phyloP scores from a whole-genome alignment of 1,140 invertebrate species.

The Conus ventricosus region DNA sequence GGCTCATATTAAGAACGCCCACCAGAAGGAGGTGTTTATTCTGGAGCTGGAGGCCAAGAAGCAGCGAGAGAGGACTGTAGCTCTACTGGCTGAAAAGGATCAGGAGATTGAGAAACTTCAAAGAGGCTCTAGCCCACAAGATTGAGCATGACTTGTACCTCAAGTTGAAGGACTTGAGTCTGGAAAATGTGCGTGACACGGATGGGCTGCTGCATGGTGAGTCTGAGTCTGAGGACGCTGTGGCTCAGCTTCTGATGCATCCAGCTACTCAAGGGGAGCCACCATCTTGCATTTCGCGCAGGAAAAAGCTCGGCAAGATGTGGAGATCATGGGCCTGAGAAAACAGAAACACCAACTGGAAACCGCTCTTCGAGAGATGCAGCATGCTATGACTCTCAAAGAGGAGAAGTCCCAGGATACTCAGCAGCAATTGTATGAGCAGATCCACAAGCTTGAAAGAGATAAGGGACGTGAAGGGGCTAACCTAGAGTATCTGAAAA shows the following conservation, averaged over 20 bases:
- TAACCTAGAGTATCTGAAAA: slow-evolving; percentile 93
- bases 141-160: slow-evolving; percentile 12
- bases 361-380: slow-evolving; percentile 80
- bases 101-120: slow-evolving; percentile 82
- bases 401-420: slow-evolving; percentile 79
- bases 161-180: slow-evolving; percentile 24
- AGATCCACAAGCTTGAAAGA: slow-evolving; percentile 81
- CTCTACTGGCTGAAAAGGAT: slow-evolving; percentile 87
- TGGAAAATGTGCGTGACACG: slow-evolving; percentile 16
- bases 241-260: slow-evolving; percentile 60
- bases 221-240: slow-evolving; percentile 63
- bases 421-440: slow-evolving; percentile 76
- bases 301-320: slow-evolving; percentile 86
- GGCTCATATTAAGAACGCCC: slow-evolving; percentile 76
- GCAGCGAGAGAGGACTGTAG: slow-evolving; percentile 86
- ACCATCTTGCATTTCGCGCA: slow-evolving; percentile 90
- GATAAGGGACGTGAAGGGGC: slow-evolving; percentile 88
- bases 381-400: slow-evolving; percentile 78
- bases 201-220: slow-evolving; percentile 28
- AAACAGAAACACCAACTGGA: slow-evolving; percentile 85
- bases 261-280: slow-evolving; percentile 63
- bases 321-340: slow-evolving; percentile 84
- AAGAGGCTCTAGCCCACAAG: slow-evolving; percentile 33
- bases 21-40: slow-evolving; percentile 78
- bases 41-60: slow-evolving; percentile 86